Evolutionary conservation across 2,797 vertebrate species (phyloP), one percentile per base, ranked within the genome.

Genomic region (Florisuga fusca): DNA sequence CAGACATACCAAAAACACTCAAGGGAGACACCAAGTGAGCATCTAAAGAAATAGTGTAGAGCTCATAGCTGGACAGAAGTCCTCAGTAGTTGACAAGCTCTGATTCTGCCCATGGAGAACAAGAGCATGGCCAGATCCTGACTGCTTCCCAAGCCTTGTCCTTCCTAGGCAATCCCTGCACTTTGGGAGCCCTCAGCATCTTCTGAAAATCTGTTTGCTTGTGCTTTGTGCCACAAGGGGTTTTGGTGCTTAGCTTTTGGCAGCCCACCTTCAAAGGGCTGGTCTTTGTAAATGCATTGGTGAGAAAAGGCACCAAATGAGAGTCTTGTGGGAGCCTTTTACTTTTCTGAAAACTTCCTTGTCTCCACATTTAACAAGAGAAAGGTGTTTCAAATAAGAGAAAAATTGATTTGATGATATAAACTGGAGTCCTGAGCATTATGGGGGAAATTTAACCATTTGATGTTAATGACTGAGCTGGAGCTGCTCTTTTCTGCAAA

Each of bases 71-170:
- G 33, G 38, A 50, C 14, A 45, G 48, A 41, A 15, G 17, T 34
- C 59, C 54, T 58, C 62, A 12, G 50, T 6, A 25, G 9, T 31
- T 64, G 27, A 12, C 9, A 14, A 2, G 4, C 7, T 25, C 29
- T 36, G 25, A 33, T 34, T 61, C 34, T 71, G 51, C 43, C 18
- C 27, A 19, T 9, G 4, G 33, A 41, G n/a, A 64, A 34, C 16
- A 38, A 57, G 15, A 2, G 0, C 0, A 2, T 27, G 50, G 54
- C n/a, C 51, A 59, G 19, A 45, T 26, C 16, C 69, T 27, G 29
- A 55, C 8, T 8, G 33, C 11, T 45, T 7, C 33, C 16, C 2
- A 34, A 38, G 15, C 8, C 15, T 43, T 1, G 0, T 0, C 1
- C 14, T 53, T 59, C 43, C 55, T 48, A 41, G 41, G 29, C 18